These are phyloP conservation scores for Protonemura montana DNA, from an alignment of 2,888 invertebrate species.

Conservation along the genomic window DNA sequence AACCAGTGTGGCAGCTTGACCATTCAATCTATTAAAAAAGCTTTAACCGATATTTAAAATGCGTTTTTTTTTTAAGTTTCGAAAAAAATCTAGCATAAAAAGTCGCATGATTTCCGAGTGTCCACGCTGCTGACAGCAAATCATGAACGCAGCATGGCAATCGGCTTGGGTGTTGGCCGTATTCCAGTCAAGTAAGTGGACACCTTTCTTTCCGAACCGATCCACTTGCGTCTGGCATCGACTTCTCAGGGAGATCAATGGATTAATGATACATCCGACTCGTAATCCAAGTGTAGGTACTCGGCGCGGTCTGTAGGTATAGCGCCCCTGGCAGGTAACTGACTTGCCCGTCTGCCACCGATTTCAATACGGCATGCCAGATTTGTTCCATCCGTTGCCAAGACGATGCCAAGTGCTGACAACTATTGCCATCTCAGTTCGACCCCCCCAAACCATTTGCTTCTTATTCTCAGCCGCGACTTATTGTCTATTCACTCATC, in stretches of 20 bases:
- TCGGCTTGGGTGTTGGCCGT: slow-evolving; percentile 10
- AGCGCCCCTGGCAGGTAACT: neutral
- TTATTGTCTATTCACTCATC: slow-evolving; percentile 23
- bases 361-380: slow-evolving; percentile 14
- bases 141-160: too few relatives aligned
- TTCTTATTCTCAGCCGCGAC: neutral
- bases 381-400: slow-evolving; percentile 46
- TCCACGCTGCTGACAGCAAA: too few relatives aligned
- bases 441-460: slow-evolving; percentile 38
- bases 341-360: slow-evolving; percentile 30
- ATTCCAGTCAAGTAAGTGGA: neutral
- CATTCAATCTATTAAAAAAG: too few relatives aligned
- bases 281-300: too few relatives aligned
- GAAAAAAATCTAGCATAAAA: too few relatives aligned
- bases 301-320: too few relatives aligned
- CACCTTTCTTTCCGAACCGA: neutral
- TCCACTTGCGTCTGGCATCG: too few relatives aligned
- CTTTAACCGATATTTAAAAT: too few relatives aligned
- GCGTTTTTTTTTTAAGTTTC: too few relatives aligned
- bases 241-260: slow-evolving; percentile 30
- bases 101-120: too few relatives aligned
- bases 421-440: slow-evolving; percentile 40
- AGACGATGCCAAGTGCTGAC: slow-evolving; percentile 45
- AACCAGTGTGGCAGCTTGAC: too few relatives aligned
- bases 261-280: slow-evolving; percentile 17